Conservation (phyloP, 2,888 invertebrate species). For the Torymus tubicola region DNA sequence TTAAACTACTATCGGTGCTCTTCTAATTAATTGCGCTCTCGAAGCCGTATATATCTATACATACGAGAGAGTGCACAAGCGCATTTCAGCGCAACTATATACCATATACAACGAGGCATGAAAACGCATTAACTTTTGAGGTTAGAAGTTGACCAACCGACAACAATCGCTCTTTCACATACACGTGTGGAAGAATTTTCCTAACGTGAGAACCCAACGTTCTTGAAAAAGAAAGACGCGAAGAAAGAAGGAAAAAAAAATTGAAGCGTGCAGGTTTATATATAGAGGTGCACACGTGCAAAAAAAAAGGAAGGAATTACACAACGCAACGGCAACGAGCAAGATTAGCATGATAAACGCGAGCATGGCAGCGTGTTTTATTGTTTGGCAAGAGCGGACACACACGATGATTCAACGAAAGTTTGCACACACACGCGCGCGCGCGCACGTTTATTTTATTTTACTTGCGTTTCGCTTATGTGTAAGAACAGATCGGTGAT, state of each 20-base stretch:
- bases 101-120: no score
- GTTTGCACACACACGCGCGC: neutral
- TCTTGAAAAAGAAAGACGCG: constrained; percentile 25
- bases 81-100: no score
- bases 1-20: no score
- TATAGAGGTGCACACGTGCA: neutral
- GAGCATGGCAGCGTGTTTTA: neutral
- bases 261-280: neutral
- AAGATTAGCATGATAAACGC: constrained; percentile 21
- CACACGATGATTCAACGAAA: constrained; percentile 47
- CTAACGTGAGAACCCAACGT: constrained; percentile 17
- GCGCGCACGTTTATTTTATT: constrained; percentile 6
- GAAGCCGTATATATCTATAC: no score
- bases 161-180: no score
- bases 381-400: constrained; percentile 37
- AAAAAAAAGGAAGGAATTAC: constrained; percentile 30
- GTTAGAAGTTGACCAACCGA: no score
- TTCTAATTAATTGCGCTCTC: no score
- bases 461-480: no score
- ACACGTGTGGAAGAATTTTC: no score
- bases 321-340: constrained; percentile 5
- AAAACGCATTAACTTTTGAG: no score
- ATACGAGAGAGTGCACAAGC: no score
- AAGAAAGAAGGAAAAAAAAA: neutral
- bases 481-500: neutral